A percentile compares a stretch with the other conserved stretches of the same genome.
Evolutionary conservation across 1,140 invertebrate species (phyloP).

Genomic region (Calliphora vicina): DNA sequence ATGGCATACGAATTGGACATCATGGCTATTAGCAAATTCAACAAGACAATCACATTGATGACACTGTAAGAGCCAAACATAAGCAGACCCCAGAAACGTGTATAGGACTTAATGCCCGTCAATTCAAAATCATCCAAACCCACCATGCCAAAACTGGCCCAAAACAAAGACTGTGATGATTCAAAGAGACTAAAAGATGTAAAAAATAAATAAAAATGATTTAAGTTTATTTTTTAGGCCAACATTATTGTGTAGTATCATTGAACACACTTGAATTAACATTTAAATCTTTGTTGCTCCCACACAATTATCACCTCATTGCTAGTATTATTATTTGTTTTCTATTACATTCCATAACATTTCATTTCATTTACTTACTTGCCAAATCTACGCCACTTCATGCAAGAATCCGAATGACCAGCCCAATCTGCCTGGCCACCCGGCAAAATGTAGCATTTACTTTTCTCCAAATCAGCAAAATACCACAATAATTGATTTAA

Average conservation of each 20-base stretch:
- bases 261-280: background rate
- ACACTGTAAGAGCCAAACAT: conserved; percentile 85
- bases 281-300: background rate
- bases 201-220: conserved; percentile 18
- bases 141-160: conserved; percentile 87
- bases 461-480: conserved; percentile 81
- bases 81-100: conserved; percentile 80
- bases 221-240: background rate
- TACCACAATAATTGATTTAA: conserved; percentile 91
- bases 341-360: background rate
- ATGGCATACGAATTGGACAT: conserved; percentile 89
- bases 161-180: conserved; percentile 87
- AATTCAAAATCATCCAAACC: conserved; percentile 83
- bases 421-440: conserved; percentile 72
- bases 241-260: background rate
- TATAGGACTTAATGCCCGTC: conserved; percentile 79
- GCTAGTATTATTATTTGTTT: background rate
- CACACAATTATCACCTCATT: background rate
- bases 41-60: conserved; percentile 85
- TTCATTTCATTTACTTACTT: conserved; percentile 65
- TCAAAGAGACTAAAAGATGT: conserved; percentile 79
- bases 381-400: conserved; percentile 79
- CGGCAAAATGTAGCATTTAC: conserved; percentile 75
- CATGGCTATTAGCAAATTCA: conserved; percentile 90
- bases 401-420: conserved; percentile 73